Base-by-base conservation (phyloP, 2,888 invertebrate genomes). In the Limenitis camilla region DNA sequence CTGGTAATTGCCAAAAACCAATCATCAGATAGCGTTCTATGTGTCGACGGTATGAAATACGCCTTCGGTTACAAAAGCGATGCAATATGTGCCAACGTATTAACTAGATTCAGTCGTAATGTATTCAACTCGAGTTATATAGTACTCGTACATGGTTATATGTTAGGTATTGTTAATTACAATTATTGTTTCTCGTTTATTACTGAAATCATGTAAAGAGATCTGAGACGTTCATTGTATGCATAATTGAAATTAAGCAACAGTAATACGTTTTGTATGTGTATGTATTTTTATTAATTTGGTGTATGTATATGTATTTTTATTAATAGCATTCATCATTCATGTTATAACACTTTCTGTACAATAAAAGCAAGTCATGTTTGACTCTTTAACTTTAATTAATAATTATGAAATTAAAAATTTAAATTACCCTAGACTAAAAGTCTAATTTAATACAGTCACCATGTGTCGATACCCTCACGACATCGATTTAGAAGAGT, bases 1-100 rank as follows among this genome's bases (percentile, higher is more conserved):
- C 83, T 80, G 87, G 75, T 87, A 87, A 87, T 87, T 87, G 86
- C 86, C 87, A 87, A 87, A 87, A 87, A 87, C 85, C 87, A 87
- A 87, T 87, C 87, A 87, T 87, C 87, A 87, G 87, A 87, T 87
- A 87, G 86, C 84, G 83, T 69, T 70, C 72, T 72, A 71, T 76
- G 77, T 82, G 78, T 78, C 78, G 72, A 66, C 75, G 72, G 72
- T 72, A 74, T 86, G 85, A 86, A 82, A 84, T 84, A 85, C 81
- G 78, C 79, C 83, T 82, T 82, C 76, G 75, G 80, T 79, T 76
- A 81, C 83, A 81, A 81, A 78, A 77, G 78, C 78, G 60, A 58
- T 64, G 61, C 59, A 39, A 53, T 59, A 44, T 55, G 49, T 44
- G 48, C 42, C 19, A 43, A 31, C 42, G n/a, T 39, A 50, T 52